These are phyloP conservation scores for Ennomos quercinarius DNA, from an alignment of 2,888 invertebrate species.

Conservation along the genomic window DNA sequence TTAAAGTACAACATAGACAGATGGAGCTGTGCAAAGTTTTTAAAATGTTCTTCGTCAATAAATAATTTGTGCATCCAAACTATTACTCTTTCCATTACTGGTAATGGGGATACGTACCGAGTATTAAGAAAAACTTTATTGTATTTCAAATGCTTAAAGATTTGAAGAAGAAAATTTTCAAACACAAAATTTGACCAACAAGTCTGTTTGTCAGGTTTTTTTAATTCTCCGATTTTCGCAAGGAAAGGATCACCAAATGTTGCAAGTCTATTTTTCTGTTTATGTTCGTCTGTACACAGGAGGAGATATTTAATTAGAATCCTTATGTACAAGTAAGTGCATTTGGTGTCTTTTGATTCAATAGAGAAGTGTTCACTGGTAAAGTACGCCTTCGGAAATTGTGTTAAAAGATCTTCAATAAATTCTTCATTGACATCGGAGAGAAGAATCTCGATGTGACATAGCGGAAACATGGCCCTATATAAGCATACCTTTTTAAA, in stretches of 20 bases:
- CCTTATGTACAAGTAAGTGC: constrained; percentile 42
- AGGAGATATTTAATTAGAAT: constrained; percentile 57
- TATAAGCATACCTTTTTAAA: constrained; percentile 38
- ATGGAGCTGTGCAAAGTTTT: constrained; percentile 50
- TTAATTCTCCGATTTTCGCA: constrained; percentile 39
- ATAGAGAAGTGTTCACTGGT: constrained; percentile 29
- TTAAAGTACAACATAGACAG: constrained; percentile 59
- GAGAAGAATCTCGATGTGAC: constrained; percentile 46
- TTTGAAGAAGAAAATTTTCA: constrained; percentile 36
- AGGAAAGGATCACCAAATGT: constrained; percentile 49
- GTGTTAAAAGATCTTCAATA: constrained; percentile 42
- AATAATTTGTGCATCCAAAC: constrained; percentile 48
- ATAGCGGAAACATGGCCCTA: constrained; percentile 43
- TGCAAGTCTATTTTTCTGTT: constrained; percentile 44
- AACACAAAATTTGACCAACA: background rate
- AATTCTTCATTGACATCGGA: constrained; percentile 44
- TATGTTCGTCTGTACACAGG: constrained; percentile 45
- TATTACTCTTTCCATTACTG: constrained; percentile 51
- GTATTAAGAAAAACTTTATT: constrained; percentile 51
- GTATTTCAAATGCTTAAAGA: constrained; percentile 51
- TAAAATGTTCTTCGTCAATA: constrained; percentile 50
- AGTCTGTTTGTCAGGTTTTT: constrained; percentile 1
- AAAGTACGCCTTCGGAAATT: constrained; percentile 43
- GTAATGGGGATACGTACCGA: constrained; percentile 48
- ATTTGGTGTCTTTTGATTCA: background rate